Evolutionary conservation across 2,113 vertebrate genomes (phyloP).

Genomic region (Hipposideros armiger): DNA sequence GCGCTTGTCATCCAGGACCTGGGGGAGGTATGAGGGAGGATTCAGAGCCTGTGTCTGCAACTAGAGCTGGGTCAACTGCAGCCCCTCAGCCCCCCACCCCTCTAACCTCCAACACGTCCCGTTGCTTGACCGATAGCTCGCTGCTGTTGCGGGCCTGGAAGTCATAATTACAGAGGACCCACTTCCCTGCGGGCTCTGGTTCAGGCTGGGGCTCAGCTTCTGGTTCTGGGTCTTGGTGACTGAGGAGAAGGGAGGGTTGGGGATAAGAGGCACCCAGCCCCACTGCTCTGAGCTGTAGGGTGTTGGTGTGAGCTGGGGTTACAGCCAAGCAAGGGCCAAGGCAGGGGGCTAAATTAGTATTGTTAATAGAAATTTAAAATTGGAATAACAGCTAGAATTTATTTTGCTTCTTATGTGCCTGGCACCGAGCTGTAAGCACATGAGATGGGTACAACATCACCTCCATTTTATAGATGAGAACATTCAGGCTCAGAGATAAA

Average conservation of each 20-base stretch:
- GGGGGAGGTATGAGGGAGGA: background rate
- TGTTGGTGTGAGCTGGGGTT: slow-evolving; percentile 50
- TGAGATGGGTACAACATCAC: background rate
- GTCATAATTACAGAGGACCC: slow-evolving; percentile 90
- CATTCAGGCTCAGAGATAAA: background rate
- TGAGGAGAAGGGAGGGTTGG: slow-evolving; percentile 29
- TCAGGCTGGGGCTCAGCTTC: slow-evolving; percentile 14
- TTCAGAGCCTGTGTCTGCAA: background rate
- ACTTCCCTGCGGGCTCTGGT: background rate
- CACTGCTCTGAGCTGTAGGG: background rate
- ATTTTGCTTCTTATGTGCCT: background rate
- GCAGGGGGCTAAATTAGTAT: slow-evolving; percentile 33
- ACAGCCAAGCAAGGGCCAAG: slow-evolving; percentile 57
- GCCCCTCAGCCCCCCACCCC: no score
- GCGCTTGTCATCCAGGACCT: slow-evolving; percentile 83
- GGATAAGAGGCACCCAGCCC: background rate
- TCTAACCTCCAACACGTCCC: slow-evolving; percentile 90
- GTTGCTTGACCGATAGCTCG: slow-evolving; percentile 92
- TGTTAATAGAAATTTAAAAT: background rate
- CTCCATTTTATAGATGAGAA: background rate
- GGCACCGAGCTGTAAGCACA: background rate
- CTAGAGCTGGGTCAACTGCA: background rate
- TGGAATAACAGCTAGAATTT: background rate
- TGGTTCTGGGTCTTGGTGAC: slow-evolving; percentile 43
- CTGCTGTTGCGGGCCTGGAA: slow-evolving; percentile 94